Conservation (phyloP, 2,888 invertebrate species). For the Girardia tigrina region DNA sequence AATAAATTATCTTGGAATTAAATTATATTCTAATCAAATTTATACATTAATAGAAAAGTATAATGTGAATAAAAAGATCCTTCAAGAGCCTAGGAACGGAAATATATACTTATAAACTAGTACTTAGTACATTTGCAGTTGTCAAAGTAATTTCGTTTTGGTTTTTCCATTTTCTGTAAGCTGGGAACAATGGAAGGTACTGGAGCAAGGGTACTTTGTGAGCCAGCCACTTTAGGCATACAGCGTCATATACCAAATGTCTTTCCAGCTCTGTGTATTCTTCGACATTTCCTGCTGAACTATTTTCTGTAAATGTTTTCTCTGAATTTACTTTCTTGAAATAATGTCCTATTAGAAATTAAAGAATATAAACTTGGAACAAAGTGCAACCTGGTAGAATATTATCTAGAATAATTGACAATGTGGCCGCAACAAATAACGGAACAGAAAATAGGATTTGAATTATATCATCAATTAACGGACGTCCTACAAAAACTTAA, state of each 20-base stretch:
- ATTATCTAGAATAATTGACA: slow-evolving; percentile 51
- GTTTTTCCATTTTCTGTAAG: neutral
- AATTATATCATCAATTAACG: slow-evolving; percentile 40
- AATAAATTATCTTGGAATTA: too few species aligned
- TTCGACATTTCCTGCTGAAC: neutral
- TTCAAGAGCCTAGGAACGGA: too few species aligned
- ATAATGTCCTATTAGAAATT: too few species aligned
- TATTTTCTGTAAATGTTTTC: too few species aligned
- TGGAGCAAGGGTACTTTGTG: neutral
- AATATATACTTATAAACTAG: too few species aligned
- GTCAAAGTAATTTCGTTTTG: too few species aligned
- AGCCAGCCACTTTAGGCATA: neutral
- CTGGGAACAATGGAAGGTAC: neutral
- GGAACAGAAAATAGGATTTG: slow-evolving; percentile 44
- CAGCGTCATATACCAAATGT: neutral
- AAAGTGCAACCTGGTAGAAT: slow-evolving; percentile 47
- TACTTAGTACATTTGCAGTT: too few species aligned
- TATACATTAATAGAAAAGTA: too few species aligned
- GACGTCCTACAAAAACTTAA: slow-evolving; percentile 39
- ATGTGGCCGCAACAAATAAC: slow-evolving; percentile 51
- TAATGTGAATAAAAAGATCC: too few species aligned
- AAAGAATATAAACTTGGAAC: too few species aligned
- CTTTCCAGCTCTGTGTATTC: neutral
- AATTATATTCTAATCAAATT: too few species aligned
- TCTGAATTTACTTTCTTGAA: too few species aligned